A percentile compares a stretch with the other conserved stretches of the same genome.
These are phyloP conservation scores for Anadara kagoshimensis DNA, from an alignment of 1,140 invertebrate genomes.

Conservation along the genomic window DNA sequence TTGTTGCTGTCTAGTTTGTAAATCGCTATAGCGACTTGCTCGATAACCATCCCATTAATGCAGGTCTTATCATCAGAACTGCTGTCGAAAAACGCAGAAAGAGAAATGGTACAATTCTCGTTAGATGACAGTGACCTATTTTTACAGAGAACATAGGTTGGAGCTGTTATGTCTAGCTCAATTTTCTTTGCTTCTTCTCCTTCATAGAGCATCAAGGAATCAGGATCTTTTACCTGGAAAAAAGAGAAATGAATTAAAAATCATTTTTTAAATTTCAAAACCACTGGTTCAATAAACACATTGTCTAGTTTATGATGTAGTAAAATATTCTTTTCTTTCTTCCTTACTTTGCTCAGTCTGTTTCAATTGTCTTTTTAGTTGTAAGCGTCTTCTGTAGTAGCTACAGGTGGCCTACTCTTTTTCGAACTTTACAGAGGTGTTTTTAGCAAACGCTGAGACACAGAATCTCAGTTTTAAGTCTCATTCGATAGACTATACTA, in stretches of 20 bases:
- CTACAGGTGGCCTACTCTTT: too few species aligned
- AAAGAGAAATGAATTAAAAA: slow-evolving; percentile 10
- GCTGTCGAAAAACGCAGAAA: slow-evolving; percentile 4
- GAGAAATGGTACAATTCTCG: slow-evolving; percentile 24
- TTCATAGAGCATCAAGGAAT: slow-evolving; percentile 23
- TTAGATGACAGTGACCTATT: slow-evolving; percentile 14
- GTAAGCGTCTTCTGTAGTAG: too few species aligned
- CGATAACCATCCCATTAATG: slow-evolving; percentile 17
- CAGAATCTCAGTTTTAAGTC: too few species aligned
- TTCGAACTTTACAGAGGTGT: too few species aligned
- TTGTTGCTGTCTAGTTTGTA: slow-evolving; percentile 7
- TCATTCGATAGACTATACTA: too few species aligned
- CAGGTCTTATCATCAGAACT: slow-evolving; percentile 28
- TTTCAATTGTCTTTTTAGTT: too few species aligned
- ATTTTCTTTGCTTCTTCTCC: slow-evolving; percentile 38
- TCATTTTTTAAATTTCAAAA: neutral
- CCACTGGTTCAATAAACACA: neutral
- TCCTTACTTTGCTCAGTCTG: too few species aligned
- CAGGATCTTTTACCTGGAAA: slow-evolving; percentile 28
- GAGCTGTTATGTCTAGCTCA: slow-evolving; percentile 44
- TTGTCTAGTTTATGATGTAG: neutral
- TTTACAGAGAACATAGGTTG: slow-evolving; percentile 55
- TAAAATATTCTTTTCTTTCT: neutral
- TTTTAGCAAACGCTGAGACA: too few species aligned
- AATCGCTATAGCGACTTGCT: slow-evolving; percentile 34